Conservation (phyloP, 1,140 invertebrate species). For the Chrysoperla carnea region DNA sequence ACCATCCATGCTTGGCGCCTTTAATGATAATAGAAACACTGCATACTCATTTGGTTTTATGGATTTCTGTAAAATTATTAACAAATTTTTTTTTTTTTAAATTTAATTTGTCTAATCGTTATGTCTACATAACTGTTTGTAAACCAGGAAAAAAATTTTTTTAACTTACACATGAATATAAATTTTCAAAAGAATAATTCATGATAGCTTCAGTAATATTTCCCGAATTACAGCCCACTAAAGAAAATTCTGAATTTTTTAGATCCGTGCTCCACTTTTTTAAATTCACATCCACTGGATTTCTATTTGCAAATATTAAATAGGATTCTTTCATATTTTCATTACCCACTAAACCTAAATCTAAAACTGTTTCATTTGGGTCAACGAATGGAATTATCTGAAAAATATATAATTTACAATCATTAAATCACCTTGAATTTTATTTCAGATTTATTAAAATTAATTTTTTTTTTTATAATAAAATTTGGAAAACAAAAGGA, state of each 20-base stretch:
- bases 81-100: no score
- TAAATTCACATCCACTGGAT: slow-evolving; percentile 51
- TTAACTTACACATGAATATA: slow-evolving; percentile 24
- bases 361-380: slow-evolving; percentile 34
- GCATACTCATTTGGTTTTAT: slow-evolving; percentile 49
- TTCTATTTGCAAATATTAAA: slow-evolving; percentile 58
- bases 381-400: slow-evolving; percentile 28
- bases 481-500: no score
- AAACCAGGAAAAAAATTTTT: no score
- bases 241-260: slow-evolving; percentile 40
- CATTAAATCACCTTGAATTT: slow-evolving; percentile 1
- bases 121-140: no score
- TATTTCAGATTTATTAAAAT: no score
- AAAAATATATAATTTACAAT: neutral
- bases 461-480: no score
- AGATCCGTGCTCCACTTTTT: slow-evolving; percentile 48
- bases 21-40: slow-evolving; percentile 52
- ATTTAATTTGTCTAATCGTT: no score
- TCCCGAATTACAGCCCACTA: slow-evolving; percentile 51
- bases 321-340: slow-evolving; percentile 44
- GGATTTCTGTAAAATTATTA: slow-evolving; percentile 22
- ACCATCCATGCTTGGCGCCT: slow-evolving; percentile 49
- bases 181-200: slow-evolving; percentile 26
- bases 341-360: slow-evolving; percentile 59
- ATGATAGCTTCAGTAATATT: slow-evolving; percentile 29